A percentile compares a stretch with the other conserved stretches of the same genome.
Conservation (phyloP, 2,888 invertebrate species). For the Meteorus colon region DNA sequence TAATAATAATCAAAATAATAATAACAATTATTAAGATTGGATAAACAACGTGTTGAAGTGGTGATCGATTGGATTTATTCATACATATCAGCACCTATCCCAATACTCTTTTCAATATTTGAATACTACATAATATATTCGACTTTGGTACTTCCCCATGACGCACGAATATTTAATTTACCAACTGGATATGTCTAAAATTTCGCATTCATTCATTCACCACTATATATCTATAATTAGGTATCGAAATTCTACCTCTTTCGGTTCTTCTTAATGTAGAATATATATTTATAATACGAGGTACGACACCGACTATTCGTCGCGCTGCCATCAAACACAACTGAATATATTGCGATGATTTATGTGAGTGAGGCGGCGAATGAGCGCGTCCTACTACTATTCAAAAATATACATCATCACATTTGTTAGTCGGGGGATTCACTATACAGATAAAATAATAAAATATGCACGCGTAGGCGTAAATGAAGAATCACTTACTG, state of each 20-base stretch:
- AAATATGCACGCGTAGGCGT: not conserved
- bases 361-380: conserved; percentile 18
- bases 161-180: not conserved
- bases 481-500: not conserved
- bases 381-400: conserved; percentile 18
- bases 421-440: conserved; percentile 14
- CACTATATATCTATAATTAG: not conserved
- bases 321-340: not conserved
- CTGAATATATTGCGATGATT: conserved; percentile 23
- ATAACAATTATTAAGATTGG: not conserved
- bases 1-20: too few relatives aligned
- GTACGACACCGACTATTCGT: not conserved
- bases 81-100: not conserved
- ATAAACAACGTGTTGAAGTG: not conserved
- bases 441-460: not conserved
- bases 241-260: too few relatives aligned
- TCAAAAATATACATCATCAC: conserved; percentile 17
- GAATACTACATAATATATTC: not conserved
- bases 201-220: not conserved
- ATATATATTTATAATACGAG: not conserved
- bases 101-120: not conserved
- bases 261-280: not conserved
- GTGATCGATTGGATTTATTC: not conserved
- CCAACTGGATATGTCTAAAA: not conserved
- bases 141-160: not conserved